A percentile compares a stretch with the other conserved stretches of the same genome.
These are phyloP conservation scores for Procapra przewalskii DNA, from an alignment of 2,113 vertebrate genomes.

Conservation along the genomic window DNA sequence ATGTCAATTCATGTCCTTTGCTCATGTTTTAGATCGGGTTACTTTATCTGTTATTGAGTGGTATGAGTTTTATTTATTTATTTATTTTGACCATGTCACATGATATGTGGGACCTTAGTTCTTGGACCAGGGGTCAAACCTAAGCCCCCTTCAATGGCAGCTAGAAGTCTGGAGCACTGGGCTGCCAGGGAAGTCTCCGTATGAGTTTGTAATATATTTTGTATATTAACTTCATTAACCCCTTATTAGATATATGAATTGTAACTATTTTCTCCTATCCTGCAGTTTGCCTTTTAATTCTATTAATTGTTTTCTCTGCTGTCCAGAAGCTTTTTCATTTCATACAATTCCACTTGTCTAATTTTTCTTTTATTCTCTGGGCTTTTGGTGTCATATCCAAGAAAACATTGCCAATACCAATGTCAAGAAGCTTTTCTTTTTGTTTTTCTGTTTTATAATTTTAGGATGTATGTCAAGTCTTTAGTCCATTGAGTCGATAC, in stretches of 20 bases:
- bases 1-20: neutral
- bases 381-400: neutral
- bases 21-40: neutral
- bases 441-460: neutral
- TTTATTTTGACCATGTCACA: neutral
- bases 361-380: neutral
- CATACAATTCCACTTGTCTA: neutral
- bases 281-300: neutral
- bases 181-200: accelerated
- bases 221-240: neutral
- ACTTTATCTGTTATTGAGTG: neutral
- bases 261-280: neutral
- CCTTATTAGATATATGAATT: neutral
- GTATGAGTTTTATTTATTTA: neutral
- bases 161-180: neutral
- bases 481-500: neutral
- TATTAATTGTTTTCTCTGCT: neutral
- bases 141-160: neutral
- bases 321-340: neutral
- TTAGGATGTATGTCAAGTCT: neutral
- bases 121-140: neutral
- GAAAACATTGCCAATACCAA: neutral
- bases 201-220: neutral
- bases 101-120: neutral
- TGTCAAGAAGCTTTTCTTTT: neutral